Evolutionary conservation across 2,113 vertebrate genomes (phyloP).

Genomic region (Craseonycteris thonglongyai): DNA sequence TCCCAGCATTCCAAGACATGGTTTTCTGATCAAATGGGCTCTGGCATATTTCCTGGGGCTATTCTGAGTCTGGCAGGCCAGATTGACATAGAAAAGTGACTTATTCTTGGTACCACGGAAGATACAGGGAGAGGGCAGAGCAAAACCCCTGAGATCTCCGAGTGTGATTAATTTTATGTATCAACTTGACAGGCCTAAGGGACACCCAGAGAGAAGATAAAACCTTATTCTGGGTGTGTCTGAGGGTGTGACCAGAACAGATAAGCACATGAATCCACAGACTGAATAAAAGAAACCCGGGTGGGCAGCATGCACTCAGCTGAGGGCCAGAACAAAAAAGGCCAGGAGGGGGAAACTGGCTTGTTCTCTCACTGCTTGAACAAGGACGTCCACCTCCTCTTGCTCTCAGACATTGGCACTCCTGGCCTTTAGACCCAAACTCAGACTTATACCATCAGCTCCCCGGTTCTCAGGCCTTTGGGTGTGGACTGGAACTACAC

Average conservation of each 20-base stretch:
- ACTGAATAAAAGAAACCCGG: not conserved
- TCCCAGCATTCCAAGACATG: too few species aligned
- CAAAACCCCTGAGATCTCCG: not conserved
- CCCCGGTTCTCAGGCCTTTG: not conserved
- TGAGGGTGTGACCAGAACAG: not conserved
- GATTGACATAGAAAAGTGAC: not conserved
- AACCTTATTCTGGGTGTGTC: not conserved
- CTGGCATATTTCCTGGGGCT: not conserved
- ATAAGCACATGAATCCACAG: not conserved
- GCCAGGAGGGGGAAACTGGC: not conserved
- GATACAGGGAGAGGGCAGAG: not conserved
- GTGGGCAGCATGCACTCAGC: not conserved
- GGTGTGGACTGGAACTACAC: not conserved
- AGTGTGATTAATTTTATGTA: not conserved
- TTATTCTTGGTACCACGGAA: accelerated
- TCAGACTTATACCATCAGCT: accelerated
- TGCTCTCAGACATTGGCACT: not conserved
- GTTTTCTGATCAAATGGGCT: not conserved
- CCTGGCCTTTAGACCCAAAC: too few species aligned
- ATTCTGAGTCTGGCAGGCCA: not conserved
- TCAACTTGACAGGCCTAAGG: not conserved
- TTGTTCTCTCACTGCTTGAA: not conserved
- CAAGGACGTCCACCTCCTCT: not conserved
- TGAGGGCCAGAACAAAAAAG: too few species aligned
- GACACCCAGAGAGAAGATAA: not conserved